phyloP scores from a whole-genome alignment of 2,888 invertebrate genomes.

The Drosophila formosana region DNA sequence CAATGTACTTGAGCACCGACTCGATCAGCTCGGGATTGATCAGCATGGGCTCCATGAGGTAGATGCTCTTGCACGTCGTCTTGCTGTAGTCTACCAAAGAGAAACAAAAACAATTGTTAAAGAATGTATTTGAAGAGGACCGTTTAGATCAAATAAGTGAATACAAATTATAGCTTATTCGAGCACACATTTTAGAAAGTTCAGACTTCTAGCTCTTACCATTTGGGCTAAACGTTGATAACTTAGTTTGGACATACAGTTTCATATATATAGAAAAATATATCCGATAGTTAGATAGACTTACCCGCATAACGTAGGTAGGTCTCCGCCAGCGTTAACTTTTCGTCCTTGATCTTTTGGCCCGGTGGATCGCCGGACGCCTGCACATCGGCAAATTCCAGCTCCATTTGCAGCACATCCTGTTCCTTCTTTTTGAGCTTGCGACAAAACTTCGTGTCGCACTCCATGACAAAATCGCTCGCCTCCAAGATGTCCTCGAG shows the following conservation, averaged over 20 bases:
- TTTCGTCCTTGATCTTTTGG: slow-evolving; percentile 89
- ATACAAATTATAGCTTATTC: too few species aligned
- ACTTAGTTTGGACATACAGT: too few species aligned
- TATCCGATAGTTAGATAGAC: slow-evolving; percentile 21
- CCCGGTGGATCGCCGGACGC: slow-evolving; percentile 87
- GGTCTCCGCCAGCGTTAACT: slow-evolving; percentile 89
- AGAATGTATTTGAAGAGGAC: too few species aligned
- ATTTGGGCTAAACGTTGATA: too few species aligned
- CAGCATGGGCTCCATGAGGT: slow-evolving; percentile 91
- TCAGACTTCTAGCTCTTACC: too few species aligned
- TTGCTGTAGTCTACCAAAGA: slow-evolving; percentile 86
- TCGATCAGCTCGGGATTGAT: slow-evolving; percentile 92
- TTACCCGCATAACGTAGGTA: slow-evolving; percentile 88
- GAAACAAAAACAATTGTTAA: background rate
- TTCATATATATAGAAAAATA: too few species aligned
- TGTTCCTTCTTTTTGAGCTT: slow-evolving; percentile 88
- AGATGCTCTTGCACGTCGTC: slow-evolving; percentile 90
- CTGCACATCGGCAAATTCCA: slow-evolving; percentile 88
- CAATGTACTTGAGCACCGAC: slow-evolving; percentile 89
- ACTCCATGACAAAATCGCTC: slow-evolving; percentile 87
- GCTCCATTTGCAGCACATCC: slow-evolving; percentile 87
- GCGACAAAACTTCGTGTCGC: slow-evolving; percentile 87
- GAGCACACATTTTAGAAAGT: too few species aligned
- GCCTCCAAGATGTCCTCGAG: slow-evolving; percentile 92
- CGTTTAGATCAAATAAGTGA: too few species aligned